Conservation (phyloP, 1,140 invertebrate species). For the Carposina sasakii region DNA sequence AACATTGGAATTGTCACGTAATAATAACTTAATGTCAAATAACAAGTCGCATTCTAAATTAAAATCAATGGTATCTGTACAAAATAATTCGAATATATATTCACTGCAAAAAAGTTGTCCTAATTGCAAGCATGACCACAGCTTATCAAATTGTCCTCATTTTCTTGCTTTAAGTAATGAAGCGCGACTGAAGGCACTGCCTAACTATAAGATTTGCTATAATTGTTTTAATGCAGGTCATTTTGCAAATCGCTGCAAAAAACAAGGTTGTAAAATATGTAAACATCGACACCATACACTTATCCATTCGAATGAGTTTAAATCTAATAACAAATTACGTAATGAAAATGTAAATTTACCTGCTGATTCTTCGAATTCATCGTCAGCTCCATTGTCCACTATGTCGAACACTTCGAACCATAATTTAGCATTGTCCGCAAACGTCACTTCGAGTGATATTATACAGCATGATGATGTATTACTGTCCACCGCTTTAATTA, state of each 20-base stretch:
- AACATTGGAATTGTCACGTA: background rate
- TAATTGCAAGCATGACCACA: conserved; percentile 3
- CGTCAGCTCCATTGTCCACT: background rate
- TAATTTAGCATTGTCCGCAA: background rate
- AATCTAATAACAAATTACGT: background rate
- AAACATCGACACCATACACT: conserved; percentile 2
- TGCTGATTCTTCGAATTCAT: no score
- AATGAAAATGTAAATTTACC: background rate
- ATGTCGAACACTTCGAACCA: no score
- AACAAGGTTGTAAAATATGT: background rate
- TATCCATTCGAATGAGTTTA: background rate
- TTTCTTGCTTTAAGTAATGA: conserved; percentile 6
- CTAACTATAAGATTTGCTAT: background rate
- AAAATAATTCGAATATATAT: no score
- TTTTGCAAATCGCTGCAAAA: conserved; percentile 2
- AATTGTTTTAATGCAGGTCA: conserved; percentile 5
- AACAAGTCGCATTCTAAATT: background rate
- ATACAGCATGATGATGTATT: conserved; percentile 1
- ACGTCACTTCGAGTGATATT: background rate
- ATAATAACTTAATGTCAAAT: background rate
- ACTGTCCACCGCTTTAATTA: conserved; percentile 11
- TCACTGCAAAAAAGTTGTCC: background rate
- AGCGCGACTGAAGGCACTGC: background rate
- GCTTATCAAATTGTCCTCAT: background rate
- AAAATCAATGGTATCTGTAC: background rate